These are phyloP conservation scores for Eupsilia transversa DNA, from an alignment of 2,888 invertebrate genomes.

Conservation along the genomic window DNA sequence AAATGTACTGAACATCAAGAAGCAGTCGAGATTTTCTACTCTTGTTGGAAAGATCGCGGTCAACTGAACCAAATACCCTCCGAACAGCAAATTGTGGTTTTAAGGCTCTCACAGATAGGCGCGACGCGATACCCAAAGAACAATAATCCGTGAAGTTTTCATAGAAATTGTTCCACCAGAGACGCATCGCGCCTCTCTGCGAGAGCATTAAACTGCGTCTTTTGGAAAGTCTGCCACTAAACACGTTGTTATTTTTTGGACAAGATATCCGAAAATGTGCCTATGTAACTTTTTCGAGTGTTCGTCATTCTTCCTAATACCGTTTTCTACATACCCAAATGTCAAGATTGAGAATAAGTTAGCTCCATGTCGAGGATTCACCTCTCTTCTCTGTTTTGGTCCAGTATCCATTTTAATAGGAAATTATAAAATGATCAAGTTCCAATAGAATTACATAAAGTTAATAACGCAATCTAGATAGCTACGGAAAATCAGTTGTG, in stretches of 20 bases:
- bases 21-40: background rate
- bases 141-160: no score
- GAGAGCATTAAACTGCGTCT: no score
- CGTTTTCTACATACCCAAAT: constrained; percentile 86
- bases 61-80: background rate
- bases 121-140: no score
- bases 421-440: constrained; percentile 2
- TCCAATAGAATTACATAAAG: constrained; percentile 8
- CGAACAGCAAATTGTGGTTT: background rate
- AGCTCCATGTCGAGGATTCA: constrained; percentile 89
- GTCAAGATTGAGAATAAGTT: constrained; percentile 89
- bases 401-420: constrained; percentile 83
- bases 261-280: background rate
- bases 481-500: constrained; percentile 26
- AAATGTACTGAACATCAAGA: background rate
- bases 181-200: no score
- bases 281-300: background rate
- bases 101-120: no score
- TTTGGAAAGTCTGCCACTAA: background rate
- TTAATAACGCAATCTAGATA: constrained; percentile 36
- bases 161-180: no score
- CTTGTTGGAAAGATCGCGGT: background rate
- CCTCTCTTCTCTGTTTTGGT: constrained; percentile 81
- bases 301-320: background rate
- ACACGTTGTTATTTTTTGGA: background rate